Evolutionary conservation across 2,113 vertebrate species (phyloP), one percentile per base, ranked within the genome.

Genomic region (Hemibagrus wyckioides): DNA sequence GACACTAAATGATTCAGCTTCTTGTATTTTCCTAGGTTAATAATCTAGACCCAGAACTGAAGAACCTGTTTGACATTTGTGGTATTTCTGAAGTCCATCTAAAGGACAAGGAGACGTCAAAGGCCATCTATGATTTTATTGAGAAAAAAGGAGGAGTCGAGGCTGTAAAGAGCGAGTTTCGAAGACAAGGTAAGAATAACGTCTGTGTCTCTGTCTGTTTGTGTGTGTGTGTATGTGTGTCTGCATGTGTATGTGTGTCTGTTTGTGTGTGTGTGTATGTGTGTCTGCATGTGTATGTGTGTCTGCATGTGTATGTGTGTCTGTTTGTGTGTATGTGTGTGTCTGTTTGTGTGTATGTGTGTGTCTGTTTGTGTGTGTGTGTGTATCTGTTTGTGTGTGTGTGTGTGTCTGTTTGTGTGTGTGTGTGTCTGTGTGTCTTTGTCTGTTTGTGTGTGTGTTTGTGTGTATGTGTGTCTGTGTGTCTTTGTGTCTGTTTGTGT

Each of bases 51-150:
- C 98, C 98, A 23, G 98, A 99, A 92, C 91, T 99, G 92, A 99
- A 99, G 96, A 96, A 97, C 89, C 96, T 99, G 76, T 99, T 99
- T 89, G 98, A 99, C 93, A 63, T 98, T 93, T 99, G 97, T 90
- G 98, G 98, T 91, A 99, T 99, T 94, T 99, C 98, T 28, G 98
- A 99, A 91, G 97, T 97, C 89, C 96, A 99, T 19, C 96, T 99
- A 54, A 99, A 99, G 93, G 98, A 99, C 95, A 97, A 97, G 94
- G 98, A 99, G 96, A 99, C 98, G 44, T 99, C 98, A 28, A 99
- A 98, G 95, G 97, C 96, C 92, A 99, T 99, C 92, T 99, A 99
- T 87, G 98, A 99, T 93, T 99, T 99, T 93, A 99, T 99, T 83
- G 98, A 99, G 94, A 97, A 98, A 95, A 97, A 96, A 80, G 98